phyloP scores from a whole-genome alignment of 2,888 invertebrate species.

The Limnephilus lunatus region DNA sequence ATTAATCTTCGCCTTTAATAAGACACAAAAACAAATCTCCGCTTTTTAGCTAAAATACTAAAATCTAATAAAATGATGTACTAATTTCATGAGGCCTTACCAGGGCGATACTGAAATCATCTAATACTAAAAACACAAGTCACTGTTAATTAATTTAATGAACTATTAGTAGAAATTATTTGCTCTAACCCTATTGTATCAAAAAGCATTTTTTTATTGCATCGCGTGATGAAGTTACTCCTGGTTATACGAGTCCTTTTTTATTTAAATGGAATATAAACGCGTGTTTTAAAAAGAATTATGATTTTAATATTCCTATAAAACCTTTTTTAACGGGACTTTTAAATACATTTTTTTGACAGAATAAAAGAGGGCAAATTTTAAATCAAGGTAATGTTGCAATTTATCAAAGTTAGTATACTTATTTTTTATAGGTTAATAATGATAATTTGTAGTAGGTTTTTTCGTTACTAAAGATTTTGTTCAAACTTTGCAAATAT shows the following conservation, averaged over 20 bases:
- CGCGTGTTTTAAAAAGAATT: not conserved
- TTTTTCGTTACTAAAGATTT: no score
- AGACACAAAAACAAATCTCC: no score
- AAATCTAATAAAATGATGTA: no score
- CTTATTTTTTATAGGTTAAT: no score
- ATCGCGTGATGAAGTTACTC: not conserved
- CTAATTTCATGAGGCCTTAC: no score
- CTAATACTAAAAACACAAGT: not conserved
- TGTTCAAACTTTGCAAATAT: no score
- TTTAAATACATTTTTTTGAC: not conserved
- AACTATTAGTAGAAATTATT: not conserved
- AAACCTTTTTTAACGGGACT: not conserved
- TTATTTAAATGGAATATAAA: not conserved
- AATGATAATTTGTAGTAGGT: no score
- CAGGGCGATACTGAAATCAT: not conserved
- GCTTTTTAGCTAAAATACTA: no score
- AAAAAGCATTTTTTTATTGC: not conserved
- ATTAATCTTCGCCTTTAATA: not conserved
- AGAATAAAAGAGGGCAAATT: not conserved
- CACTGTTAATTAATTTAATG: not conserved
- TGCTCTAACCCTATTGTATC: not conserved
- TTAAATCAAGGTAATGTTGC: not conserved
- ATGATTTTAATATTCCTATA: not conserved
- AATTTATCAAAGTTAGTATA: not conserved
- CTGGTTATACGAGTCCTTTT: not conserved